These are phyloP conservation scores for Peromyscus maniculatus DNA, from an alignment of 2,113 vertebrate species.

Conservation along the genomic window DNA sequence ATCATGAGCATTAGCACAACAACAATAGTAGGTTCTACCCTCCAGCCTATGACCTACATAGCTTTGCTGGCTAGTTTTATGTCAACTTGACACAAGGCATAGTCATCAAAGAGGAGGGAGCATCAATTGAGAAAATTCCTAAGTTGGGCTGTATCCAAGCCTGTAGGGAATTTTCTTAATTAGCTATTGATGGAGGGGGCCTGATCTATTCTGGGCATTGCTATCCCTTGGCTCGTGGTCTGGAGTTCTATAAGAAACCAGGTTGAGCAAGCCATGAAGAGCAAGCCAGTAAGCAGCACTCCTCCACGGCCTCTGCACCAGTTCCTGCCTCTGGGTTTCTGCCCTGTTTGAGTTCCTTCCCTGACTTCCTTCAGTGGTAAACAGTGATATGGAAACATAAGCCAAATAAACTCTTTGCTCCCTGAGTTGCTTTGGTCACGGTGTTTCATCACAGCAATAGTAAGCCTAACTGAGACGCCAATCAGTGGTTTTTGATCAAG, in stretches of 20 bases:
- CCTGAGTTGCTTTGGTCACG: neutral
- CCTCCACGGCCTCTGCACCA: neutral
- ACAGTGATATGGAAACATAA: neutral
- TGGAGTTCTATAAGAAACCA: neutral
- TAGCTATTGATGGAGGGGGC: neutral
- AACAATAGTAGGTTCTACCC: neutral
- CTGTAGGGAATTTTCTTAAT: neutral
- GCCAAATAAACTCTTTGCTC: neutral
- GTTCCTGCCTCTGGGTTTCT: neutral
- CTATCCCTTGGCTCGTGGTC: neutral
- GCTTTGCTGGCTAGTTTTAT: neutral
- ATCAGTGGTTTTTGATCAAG: neutral
- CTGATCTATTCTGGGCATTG: neutral
- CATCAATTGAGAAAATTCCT: neutral
- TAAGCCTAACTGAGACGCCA: neutral
- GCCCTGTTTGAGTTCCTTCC: neutral
- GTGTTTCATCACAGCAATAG: neutral
- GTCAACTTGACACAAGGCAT: neutral
- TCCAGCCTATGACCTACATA: neutral
- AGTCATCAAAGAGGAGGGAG: neutral
- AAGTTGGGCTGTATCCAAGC: neutral
- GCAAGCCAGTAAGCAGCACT: neutral
- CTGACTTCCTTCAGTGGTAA: neutral
- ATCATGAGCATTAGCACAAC: neutral
- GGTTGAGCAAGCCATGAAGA: neutral